A percentile compares a stretch with the other conserved stretches of the same genome.
Conservation (phyloP, 2,113 vertebrate species). For the Hippocampus mohnikei region DNA sequence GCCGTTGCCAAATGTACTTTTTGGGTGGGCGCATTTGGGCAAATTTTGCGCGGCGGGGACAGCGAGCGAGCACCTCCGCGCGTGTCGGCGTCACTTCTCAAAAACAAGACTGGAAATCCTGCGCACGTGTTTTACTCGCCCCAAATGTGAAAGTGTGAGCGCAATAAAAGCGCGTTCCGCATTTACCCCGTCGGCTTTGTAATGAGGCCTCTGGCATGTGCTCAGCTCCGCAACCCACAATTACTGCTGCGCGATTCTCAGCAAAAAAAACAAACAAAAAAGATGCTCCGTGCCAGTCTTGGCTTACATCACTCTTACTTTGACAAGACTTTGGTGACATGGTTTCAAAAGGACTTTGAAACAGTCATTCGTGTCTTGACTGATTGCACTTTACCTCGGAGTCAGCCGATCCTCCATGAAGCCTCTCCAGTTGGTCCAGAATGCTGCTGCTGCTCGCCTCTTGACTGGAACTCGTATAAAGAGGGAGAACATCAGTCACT, state of each 20-base stretch:
- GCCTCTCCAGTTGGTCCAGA: no score
- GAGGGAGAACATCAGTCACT: no score
- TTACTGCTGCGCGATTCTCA: not conserved
- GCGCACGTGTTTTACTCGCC: not conserved
- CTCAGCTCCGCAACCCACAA: not conserved
- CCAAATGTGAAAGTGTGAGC: constrained; percentile 3
- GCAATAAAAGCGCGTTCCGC: not conserved
- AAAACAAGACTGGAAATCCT: not conserved
- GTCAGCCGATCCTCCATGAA: no score
- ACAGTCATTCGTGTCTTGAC: no score
- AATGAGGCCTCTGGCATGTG: not conserved
- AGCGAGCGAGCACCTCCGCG: not conserved
- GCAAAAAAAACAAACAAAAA: not conserved
- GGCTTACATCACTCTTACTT: not conserved
- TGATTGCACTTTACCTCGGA: no score
- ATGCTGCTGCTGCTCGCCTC: no score
- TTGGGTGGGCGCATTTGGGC: constrained; percentile 60
- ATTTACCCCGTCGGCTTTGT: constrained; percentile 6
- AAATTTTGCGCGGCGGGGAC: not conserved
- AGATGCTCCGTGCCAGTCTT: not conserved
- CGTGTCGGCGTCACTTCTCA: not conserved
- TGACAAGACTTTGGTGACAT: not conserved
- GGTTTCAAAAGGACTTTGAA: no score
- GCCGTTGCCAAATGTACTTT: constrained; percentile 59
- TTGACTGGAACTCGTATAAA: no score